These are phyloP conservation scores for Endomychus coccineus DNA, from an alignment of 2,888 invertebrate genomes.

Conservation along the genomic window DNA sequence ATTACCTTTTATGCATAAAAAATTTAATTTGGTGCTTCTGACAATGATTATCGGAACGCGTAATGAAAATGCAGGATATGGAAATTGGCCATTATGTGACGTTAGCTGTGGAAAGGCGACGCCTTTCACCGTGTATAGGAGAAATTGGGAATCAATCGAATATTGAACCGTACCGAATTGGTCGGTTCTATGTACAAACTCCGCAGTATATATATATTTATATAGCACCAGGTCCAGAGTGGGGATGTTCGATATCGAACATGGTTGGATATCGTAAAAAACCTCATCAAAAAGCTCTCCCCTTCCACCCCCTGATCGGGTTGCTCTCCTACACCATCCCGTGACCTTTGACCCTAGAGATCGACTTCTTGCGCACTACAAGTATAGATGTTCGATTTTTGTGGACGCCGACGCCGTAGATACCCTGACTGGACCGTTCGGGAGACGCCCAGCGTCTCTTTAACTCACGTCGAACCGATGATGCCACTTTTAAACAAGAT, in stretches of 20 bases:
- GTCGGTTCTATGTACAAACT: slow-evolving; percentile 6
- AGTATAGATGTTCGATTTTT: slow-evolving; percentile 45
- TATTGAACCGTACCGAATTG: slow-evolving; percentile 16
- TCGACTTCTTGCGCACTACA: slow-evolving; percentile 39
- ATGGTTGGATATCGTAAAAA: slow-evolving; percentile 41
- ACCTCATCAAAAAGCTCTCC: slow-evolving; percentile 32
- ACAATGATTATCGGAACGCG: no score
- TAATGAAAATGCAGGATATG: no score
- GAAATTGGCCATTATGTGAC: no score
- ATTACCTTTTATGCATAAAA: no score
- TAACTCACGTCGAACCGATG: slow-evolving; percentile 21
- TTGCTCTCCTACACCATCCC: slow-evolving; percentile 10
- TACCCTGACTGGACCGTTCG: slow-evolving; percentile 24
- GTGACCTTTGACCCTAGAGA: slow-evolving; percentile 30
- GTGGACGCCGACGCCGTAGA: slow-evolving; percentile 35
- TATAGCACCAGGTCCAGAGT: no score
- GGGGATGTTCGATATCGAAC: slow-evolving; percentile 34
- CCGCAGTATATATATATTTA: no score
- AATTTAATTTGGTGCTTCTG: no score
- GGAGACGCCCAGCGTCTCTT: slow-evolving; percentile 26
- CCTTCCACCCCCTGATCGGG: slow-evolving; percentile 1
- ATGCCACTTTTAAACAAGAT: not conserved
- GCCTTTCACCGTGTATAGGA: slow-evolving; percentile 9
- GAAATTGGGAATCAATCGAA: no score
- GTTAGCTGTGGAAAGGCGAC: no score